These are phyloP conservation scores for Siniperca chuatsi DNA, from an alignment of 2,113 vertebrate genomes.

Conservation along the genomic window DNA sequence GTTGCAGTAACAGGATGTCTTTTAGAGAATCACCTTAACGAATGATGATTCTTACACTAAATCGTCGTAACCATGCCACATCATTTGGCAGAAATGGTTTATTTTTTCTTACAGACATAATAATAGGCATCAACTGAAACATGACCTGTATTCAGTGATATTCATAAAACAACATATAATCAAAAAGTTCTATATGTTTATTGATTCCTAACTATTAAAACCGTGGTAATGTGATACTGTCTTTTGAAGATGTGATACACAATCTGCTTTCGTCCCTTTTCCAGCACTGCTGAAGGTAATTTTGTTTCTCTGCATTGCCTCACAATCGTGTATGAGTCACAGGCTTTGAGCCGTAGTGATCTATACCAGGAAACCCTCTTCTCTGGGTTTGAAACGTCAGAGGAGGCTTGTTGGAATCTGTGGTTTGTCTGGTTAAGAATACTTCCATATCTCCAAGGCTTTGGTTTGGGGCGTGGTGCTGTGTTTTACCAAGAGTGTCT, in stretches of 20 bases:
- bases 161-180: background rate
- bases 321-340: conserved; percentile 39
- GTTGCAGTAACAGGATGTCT: background rate
- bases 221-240: background rate
- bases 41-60: background rate
- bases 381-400: conserved; percentile 22
- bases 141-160: background rate
- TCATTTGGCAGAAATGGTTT: background rate
- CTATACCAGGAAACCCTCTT: conserved; percentile 24
- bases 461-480: conserved; percentile 50
- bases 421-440: conserved; percentile 43
- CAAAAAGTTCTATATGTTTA: too few species aligned
- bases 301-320: conserved; percentile 12
- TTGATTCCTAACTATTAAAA: background rate
- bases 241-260: background rate
- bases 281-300: background rate
- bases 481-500: conserved; percentile 37
- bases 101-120: background rate
- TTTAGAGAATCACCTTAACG: background rate
- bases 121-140: background rate
- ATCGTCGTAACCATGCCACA: background rate
- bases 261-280: background rate
- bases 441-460: conserved; percentile 46
- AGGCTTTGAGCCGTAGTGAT: conserved; percentile 11
- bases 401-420: conserved; percentile 46